Evolutionary conservation across 2,888 invertebrate genomes (phyloP), one percentile per base, ranked within the genome.

Genomic region (Napeogenes sylphis): DNA sequence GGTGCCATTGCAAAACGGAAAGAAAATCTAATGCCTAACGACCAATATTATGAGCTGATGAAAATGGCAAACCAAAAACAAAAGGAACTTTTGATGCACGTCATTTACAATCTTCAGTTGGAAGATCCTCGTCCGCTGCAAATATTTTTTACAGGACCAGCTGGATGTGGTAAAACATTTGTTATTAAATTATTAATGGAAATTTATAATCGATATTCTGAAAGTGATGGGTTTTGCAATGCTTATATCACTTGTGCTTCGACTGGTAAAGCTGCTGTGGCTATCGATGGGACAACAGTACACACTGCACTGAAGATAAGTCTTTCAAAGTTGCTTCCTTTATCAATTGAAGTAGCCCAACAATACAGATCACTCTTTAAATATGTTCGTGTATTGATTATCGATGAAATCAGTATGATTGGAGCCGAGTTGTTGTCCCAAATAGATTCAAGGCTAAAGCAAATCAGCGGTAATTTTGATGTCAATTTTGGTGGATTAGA

Each of bases 101-200:
- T 38, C 38, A 38, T 38, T 8, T 38, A 38, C 38, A 6, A 38
- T 38, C 4, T 38, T 38, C 38, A 38, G 8, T 6, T 38, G 38
- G 38, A 38, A 38, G 8, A 21, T 21, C 21, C 0, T 21, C 21
- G 21, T 38, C 38, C 38, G 8, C 38, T 38, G 8, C 38, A 2
- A 38, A 38, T 38, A 6, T 55, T 59, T 45, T 73, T 80, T 6
- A 80, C 78, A 4, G 76, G 75, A 77, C 21, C 21, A 21, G 21
- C 21, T 21, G 21, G 21, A 21, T 21, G 21, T 21, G 21, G 21
- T 21, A 21, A 78, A 74, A 73, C 79, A 14, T 82, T 79, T 60
- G 71, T 78, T 12, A 81, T 84, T 10, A 79, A 79, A 74, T 68
- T 78, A 0, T 54, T 85, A 0, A 82, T 81, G 80, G 83, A 83